Conservation (phyloP, 2,888 invertebrate species). For the Lamellibrachia satsuma region DNA sequence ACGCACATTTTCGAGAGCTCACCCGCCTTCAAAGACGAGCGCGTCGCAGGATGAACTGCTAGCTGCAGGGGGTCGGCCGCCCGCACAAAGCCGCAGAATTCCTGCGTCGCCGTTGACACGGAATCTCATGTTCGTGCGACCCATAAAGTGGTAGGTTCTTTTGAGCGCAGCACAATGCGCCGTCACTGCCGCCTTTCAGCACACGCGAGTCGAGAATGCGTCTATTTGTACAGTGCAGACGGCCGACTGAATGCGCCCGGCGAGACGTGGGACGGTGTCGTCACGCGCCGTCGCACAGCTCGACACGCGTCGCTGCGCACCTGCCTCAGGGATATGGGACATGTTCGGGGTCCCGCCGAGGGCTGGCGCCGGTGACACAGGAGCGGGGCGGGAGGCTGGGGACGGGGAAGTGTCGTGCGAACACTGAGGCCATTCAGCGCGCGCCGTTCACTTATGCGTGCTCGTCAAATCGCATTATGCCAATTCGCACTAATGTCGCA, state of each 20-base stretch:
- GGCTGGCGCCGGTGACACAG: not conserved
- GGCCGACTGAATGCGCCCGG: not conserved
- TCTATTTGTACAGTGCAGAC: conserved; percentile 13
- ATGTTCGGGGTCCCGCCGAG: not conserved
- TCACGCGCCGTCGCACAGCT: not conserved
- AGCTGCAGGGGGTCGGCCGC: not conserved
- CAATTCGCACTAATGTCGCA: not conserved
- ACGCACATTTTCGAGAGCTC: not conserved
- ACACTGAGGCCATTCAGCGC: not conserved
- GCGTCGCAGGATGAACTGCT: not conserved
- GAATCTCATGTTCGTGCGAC: conserved; percentile 13
- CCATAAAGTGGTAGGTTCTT: conserved; percentile 12
- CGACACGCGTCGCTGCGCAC: not conserved
- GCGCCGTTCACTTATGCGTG: not conserved
- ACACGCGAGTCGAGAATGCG: conserved; percentile 4
- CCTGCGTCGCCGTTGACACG: not conserved
- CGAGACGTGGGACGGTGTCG: not conserved
- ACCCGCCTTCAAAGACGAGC: conserved; percentile 13
- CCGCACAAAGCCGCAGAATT: not conserved
- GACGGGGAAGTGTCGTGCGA: not conserved
- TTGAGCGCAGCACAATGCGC: not conserved
- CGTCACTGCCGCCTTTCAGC: conserved; percentile 13
- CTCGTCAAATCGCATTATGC: not conserved
- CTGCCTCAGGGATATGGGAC: not conserved
- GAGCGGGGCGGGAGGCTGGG: not conserved